These are phyloP conservation scores for Xestia sexstrigata DNA, from an alignment of 2,888 invertebrate species.

Conservation along the genomic window DNA sequence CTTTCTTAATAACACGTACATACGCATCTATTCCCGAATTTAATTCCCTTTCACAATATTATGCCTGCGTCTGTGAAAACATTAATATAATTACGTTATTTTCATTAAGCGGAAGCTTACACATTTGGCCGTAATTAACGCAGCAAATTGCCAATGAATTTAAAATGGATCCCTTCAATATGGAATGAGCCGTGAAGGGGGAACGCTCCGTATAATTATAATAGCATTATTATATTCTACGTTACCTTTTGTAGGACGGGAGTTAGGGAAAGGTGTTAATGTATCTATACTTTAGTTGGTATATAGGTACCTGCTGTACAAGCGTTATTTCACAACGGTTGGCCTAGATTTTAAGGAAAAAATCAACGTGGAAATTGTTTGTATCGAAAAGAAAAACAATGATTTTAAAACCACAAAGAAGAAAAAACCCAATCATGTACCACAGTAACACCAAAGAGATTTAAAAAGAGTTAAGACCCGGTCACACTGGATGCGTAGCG, in stretches of 20 bases:
- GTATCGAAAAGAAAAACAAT: not conserved
- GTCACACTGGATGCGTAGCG: too few species aligned
- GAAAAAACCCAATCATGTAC: not conserved
- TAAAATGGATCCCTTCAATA: conserved; percentile 61
- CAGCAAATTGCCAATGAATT: conserved; percentile 62
- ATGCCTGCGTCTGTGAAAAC: conserved; percentile 23
- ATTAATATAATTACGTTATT: conserved; percentile 42
- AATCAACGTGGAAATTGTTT: not conserved
- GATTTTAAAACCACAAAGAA: not conserved
- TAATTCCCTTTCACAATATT: not conserved
- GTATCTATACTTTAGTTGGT: not conserved
- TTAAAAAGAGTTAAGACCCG: too few species aligned
- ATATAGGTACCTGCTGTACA: not conserved
- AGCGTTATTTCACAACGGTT: not conserved
- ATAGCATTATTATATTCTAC: conserved; percentile 51
- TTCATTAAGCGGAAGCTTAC: conserved; percentile 42
- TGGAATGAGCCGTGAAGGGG: conserved; percentile 37
- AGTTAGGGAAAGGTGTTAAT: conserved; percentile 5
- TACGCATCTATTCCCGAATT: not conserved
- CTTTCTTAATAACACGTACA: not conserved
- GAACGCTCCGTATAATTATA: conserved; percentile 42
- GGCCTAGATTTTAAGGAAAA: not conserved
- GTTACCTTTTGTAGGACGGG: conserved; percentile 24
- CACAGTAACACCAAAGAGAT: not conserved
- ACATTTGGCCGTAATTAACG: conserved; percentile 54